Base-by-base conservation (phyloP, 2,888 invertebrate species). In the Euplexia lucipara region DNA sequence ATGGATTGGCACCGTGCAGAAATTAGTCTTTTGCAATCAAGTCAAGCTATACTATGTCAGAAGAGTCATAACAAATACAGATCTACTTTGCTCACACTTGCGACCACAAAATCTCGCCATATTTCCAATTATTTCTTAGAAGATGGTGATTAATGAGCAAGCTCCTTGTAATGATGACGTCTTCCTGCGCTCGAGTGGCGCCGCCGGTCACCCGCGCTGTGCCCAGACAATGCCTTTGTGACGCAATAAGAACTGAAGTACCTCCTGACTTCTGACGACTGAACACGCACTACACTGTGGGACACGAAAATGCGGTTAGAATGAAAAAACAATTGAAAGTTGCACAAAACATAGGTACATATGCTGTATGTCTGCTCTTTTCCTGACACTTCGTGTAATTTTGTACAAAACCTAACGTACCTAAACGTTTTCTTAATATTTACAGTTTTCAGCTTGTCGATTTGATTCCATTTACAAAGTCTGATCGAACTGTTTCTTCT, bases 111-210 rank as follows among this genome's bases (percentile, higher is more conserved):
- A 30, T 7, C 39, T 16, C 20, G 0, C 3, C 10, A 12, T 30
- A 20, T 58, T 60, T 42, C 2, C 10, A 37, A 57, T 22, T 34
- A 16, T 18, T 41, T 39, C 7, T 35, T 14, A 39, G 42, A 9
- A 26, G 22, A 7, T 61, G 42, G 32, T 74, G 67, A 74, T 74
- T 34, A 74, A 66, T 74, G 68, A 67, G 34, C 67, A 39, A 45
- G 37, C 20, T 66, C 16, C 10, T 35, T 7, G 16, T 49, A 26
- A 66, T 32, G 67, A 65, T 6, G 74, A 4, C 34, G 57, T n/a
- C 22, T 32, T 12, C 9, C 20, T 39, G 20, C 18, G 10, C 7
- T 35, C 8, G 22, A 66, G 20, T 32, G 44, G 32, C 47, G 64
- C 47, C 42, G 32, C 41, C 65, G 47, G 35, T 18, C 39, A 12